A percentile compares a stretch with the other conserved stretches of the same genome.
Conservation (phyloP, 1,140 invertebrate species). For the Drosophila subpulchrella region DNA sequence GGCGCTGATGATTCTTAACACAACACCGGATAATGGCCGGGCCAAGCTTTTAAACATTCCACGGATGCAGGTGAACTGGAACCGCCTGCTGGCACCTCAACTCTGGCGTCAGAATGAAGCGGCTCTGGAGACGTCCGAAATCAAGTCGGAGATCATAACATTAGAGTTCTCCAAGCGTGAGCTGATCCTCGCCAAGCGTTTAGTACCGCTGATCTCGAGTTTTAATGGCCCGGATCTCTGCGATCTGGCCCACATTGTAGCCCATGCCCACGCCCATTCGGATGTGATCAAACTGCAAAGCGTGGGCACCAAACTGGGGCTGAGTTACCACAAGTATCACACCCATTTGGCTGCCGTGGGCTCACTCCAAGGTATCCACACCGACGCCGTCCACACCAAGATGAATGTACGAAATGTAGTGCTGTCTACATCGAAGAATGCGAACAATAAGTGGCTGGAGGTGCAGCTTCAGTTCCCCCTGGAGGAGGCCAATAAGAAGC, state of each 20-base stretch:
- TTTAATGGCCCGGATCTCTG: constrained; percentile 40
- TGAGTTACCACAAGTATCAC: constrained; percentile 54
- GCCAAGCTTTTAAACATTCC: constrained; percentile 65
- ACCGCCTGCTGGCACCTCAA: constrained; percentile 54
- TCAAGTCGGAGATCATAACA: constrained; percentile 58
- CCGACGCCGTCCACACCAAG: constrained; percentile 59
- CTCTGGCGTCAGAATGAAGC: constrained; percentile 64
- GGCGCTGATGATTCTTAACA: constrained; percentile 52
- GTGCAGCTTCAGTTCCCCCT: constrained; percentile 60
- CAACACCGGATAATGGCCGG: constrained; percentile 30
- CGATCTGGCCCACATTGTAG: constrained; percentile 33
- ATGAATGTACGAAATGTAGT: constrained; percentile 65
- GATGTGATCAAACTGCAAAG: constrained; percentile 71
- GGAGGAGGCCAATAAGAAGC: not conserved
- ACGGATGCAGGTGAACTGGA: constrained; percentile 54
- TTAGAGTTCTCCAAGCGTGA: constrained; percentile 77
- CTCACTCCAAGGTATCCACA: constrained; percentile 58
- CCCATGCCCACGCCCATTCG: constrained; percentile 19
- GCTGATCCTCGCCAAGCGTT: constrained; percentile 46
- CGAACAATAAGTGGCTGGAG: constrained; percentile 69
- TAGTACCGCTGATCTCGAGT: constrained; percentile 27
- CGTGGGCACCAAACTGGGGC: constrained; percentile 49
- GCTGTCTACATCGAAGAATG: constrained; percentile 52
- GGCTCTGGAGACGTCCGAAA: constrained; percentile 53
- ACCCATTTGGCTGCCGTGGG: constrained; percentile 33